Evolutionary conservation across 2,888 invertebrate species (phyloP), one percentile per base, ranked within the genome.

Genomic region (Drosophila meridiana): DNA sequence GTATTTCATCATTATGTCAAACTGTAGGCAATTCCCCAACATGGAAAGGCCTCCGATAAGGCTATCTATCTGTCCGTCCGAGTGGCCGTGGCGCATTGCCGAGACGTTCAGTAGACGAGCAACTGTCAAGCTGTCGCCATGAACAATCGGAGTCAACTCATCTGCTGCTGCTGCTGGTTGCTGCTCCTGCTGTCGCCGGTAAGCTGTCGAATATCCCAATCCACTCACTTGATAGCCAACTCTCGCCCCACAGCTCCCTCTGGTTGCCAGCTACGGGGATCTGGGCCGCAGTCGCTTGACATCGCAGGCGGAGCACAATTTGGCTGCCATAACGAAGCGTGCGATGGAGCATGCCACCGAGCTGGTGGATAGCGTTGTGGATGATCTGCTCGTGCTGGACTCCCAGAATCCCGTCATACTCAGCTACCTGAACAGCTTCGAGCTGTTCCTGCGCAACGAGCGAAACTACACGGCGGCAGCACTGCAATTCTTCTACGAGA

Each of bases 321-420:
- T 85, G 26, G 56, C 50, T 2, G 40, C 61, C 4, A 71, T 89
- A 0, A 89, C 79, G 14, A 73, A 38, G 5, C 75, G 79, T 11
- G 63, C 86, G 6, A 47, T 89, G 1, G 30, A 30, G 0, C 84
- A 72, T 62, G 85, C 85, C 59, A 79, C 65, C 2, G 75, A 77
- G 14, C 11, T 85, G 68, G 82, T 77, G 6, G 89, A 85, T 3
- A 69, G 72, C 55, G 77, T 89, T 0, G 82, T 85, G 0, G 87
- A 85, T 42, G 85, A 85, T 67, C 69, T 85, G 6, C 73, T 81
- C 0, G 67, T 89, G 5, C 30, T 85, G 53, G 82, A 85, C 60
- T 84, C 89, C 0, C 82, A 82, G 28, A 85, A 85, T 40, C 6
- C 66, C 4, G 38, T 61, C 4, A 42, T 85, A 26, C 40, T 74